Evolutionary conservation across 2,113 vertebrate genomes (phyloP).

Genomic region (Gallinago undulata): DNA sequence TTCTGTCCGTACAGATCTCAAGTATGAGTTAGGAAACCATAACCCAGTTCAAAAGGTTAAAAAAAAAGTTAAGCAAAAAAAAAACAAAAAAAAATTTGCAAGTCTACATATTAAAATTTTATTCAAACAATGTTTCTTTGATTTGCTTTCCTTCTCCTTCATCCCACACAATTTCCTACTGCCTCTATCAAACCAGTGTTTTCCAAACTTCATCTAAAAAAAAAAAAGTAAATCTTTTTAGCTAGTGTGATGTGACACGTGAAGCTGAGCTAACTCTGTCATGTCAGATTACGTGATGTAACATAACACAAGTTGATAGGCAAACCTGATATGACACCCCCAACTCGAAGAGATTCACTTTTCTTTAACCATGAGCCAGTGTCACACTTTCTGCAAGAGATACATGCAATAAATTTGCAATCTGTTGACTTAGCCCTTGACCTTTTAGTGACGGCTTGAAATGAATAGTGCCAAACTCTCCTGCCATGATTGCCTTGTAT

Average conservation of each 20-base stretch:
- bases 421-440: not conserved
- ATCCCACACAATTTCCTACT: too few relatives aligned
- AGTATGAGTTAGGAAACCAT: not conserved
- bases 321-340: not conserved
- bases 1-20: not conserved
- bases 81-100: too few relatives aligned
- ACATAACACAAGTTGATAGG: not conserved
- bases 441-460: not conserved
- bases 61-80: not conserved
- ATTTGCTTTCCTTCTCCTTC: not conserved
- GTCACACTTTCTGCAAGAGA: not conserved
- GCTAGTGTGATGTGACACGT: not conserved
- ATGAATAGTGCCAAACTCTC: not conserved
- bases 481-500: not conserved
- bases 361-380: rapidly evolving
- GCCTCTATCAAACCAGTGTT: not conserved
- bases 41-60: not conserved
- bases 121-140: not conserved
- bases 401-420: not conserved
- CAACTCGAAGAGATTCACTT: not conserved
- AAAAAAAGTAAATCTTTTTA: rapidly evolving
- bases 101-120: not conserved
- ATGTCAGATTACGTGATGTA: not conserved
- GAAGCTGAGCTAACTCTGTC: not conserved
- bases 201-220: not conserved